Evolutionary conservation across 2,797 vertebrate species (phyloP), one percentile per base, ranked within the genome.

Genomic region (Etheostoma perlongum): DNA sequence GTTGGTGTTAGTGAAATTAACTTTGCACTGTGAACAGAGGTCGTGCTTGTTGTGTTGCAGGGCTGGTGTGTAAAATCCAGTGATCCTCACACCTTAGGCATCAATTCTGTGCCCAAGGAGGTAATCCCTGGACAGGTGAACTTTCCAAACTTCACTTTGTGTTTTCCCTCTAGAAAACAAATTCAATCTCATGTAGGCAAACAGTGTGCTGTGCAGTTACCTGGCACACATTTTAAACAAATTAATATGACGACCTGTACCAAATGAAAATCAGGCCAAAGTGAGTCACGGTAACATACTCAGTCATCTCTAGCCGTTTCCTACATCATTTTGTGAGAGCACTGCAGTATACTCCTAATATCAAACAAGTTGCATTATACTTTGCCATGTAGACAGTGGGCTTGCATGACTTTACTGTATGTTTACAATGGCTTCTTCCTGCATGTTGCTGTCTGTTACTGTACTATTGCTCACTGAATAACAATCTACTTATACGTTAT

Each of bases 51-150:
- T 89, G 59, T 94, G 78, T 95, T 96, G 77, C 93, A 96, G 95
- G 95, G 95, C 82, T 96, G 95, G 95, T 96, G 95, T 94, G 95
- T 96, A 78, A 94, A 95, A 82, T 95, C 95, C 91, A 96, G 92
- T 85, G 94, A 96, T 74, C 86, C 95, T 87, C 92, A 90, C 64
- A 84, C 76, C 91, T 91, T 95, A 88, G 91, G 93, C 78, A 93
- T 95, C 62, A 94, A 95, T 81, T 90, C 94, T 91, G 92, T 95
- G 82, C 95, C 95, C 90, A 95, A 95, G 93, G 95, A 96, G 87
- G 94, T 96, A 74, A 96, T 96, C 85, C 95, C 95, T 88, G 95
- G 95, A 94, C 95, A 96, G 95, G 95, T 96, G 92, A 96, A 84
- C 87, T 68, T 72, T 68, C 19, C 8, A 62, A 40, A 72, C 40